Percentiles rank a stretch among this genome's conserved stretches.
Conservation (phyloP, 2,888 invertebrate species). For the Proisotoma minuta region DNA sequence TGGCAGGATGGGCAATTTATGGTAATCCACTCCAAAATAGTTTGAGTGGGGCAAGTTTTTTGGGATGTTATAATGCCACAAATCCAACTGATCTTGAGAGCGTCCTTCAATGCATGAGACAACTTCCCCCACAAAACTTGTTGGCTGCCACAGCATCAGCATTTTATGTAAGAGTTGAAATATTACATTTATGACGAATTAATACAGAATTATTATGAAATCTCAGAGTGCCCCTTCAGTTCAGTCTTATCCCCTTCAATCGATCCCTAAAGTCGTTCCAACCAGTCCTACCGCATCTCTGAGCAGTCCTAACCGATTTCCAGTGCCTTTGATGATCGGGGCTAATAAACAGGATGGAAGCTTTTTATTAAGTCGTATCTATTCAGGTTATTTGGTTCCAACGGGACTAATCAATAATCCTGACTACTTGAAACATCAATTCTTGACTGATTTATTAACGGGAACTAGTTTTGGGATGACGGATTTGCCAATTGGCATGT, state of each 20-base stretch:
- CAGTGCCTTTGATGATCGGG: slow-evolving; percentile 18
- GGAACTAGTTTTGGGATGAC: slow-evolving; percentile 6
- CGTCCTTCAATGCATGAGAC: slow-evolving; percentile 11
- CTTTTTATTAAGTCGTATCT: slow-evolving; percentile 6
- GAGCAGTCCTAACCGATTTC: neutral
- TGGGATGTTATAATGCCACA: neutral
- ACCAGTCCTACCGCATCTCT: neutral
- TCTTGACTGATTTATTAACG: neutral
- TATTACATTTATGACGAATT: too few species aligned
- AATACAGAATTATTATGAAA: neutral
- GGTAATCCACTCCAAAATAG: neutral
- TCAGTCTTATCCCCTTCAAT: slow-evolving; percentile 7
- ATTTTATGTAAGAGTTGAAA: too few species aligned
- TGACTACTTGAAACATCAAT: neutral
- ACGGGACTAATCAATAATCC: neutral
- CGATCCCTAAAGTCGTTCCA: slow-evolving; percentile 15
- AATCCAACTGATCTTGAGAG: neutral
- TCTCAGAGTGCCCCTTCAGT: slow-evolving; percentile 16
- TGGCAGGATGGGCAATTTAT: slow-evolving; percentile 9
- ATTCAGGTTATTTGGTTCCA: neutral
- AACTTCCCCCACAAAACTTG: too few species aligned
- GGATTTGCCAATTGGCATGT: neutral
- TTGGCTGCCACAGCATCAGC: too few species aligned
- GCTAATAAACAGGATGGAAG: slow-evolving; percentile 14
- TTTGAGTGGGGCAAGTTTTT: slow-evolving; percentile 2